Evolutionary conservation across 53 echinoderm and acorn worm genomes (phyloP).

Genomic region (Arbacia lixula): DNA sequence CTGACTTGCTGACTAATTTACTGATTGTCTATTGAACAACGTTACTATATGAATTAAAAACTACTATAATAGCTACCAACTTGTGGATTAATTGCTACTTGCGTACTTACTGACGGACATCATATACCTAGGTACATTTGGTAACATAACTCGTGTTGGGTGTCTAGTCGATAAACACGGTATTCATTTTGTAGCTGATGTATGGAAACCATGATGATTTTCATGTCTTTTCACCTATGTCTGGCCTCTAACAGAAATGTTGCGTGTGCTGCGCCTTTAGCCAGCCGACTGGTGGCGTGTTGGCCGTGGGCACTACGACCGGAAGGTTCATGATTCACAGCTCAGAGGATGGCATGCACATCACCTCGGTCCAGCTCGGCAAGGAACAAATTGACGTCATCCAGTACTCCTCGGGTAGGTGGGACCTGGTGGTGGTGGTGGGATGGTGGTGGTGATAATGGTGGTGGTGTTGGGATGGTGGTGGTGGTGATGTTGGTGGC

Average conservation of each 20-base stretch:
- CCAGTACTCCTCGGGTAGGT: conserved; percentile 80
- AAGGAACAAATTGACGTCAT: conserved; percentile 73
- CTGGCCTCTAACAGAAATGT: conserved; percentile 63
- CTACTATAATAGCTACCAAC: too few species aligned
- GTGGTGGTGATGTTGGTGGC: too few species aligned
- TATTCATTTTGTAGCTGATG: neutral
- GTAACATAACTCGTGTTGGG: too few species aligned
- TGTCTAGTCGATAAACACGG: neutral
- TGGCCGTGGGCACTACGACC: conserved; percentile 80
- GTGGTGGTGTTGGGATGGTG: neutral
- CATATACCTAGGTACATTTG: too few species aligned
- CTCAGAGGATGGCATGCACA: conserved; percentile 82
- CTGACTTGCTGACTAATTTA: too few species aligned
- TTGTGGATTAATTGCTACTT: too few species aligned
- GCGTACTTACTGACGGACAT: too few species aligned
- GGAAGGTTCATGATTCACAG: conserved; percentile 85
- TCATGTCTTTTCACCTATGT: neutral
- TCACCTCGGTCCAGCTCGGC: conserved; percentile 91
- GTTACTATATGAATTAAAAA: too few species aligned
- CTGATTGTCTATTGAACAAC: too few species aligned
- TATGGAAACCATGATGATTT: neutral
- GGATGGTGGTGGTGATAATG: neutral
- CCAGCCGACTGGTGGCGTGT: conserved; percentile 69
- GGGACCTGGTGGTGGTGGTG: neutral
- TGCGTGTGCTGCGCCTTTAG: conserved; percentile 85